Evolutionary conservation across 2,797 vertebrate species (phyloP), one percentile per base, ranked within the genome.

Genomic region (Cyprinodon diabolis): DNA sequence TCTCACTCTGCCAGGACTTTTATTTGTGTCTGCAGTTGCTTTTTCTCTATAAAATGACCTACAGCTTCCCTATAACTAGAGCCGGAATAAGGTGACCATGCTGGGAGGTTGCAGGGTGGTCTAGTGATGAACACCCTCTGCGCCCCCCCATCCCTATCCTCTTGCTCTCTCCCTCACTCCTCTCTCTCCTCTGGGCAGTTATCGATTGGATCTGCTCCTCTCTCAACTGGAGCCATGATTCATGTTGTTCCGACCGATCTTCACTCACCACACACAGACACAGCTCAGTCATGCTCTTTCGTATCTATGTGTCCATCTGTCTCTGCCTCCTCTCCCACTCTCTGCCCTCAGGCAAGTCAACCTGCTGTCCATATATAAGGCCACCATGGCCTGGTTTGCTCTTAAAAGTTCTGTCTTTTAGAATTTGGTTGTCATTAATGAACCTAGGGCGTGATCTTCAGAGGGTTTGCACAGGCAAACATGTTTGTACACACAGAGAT

Each of bases 301-400:
- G 85, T 92, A 94, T 93, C 93, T 90, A 81, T 89, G 90, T 92
- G 88, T 93, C 89, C 90, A 91, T 93, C 90, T 93, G 90, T 93
- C 91, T 92, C 90, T 90, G 90, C 87, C 89, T 88, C 83, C 86
- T 87, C 87, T 87, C 77, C 84, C 87, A 87, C 82, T 75, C 76
- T 81, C 87, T 86, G 84, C 63, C 91, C 84, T 81, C 55, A 23
- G 90, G 91, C 89, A 56, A 83, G 81, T 86, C 88, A 84, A 82
- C 87, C 87, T 90, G 85, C 90, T 79, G 87, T 88, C 89, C 83
- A 83, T 82, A 77, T 0, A 65, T 40, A 79, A 63, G 77, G 72
- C 77, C 79, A 71, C 69, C 45, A 1, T 47, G 56, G 71, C 83
- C 76, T 23, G 1, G 35, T 70, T 12, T 78, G 63, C 77, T 47